Evolutionary conservation across 1,140 invertebrate genomes (phyloP), one percentile per base, ranked within the genome.

Genomic region (Sminthurides bifidus): DNA sequence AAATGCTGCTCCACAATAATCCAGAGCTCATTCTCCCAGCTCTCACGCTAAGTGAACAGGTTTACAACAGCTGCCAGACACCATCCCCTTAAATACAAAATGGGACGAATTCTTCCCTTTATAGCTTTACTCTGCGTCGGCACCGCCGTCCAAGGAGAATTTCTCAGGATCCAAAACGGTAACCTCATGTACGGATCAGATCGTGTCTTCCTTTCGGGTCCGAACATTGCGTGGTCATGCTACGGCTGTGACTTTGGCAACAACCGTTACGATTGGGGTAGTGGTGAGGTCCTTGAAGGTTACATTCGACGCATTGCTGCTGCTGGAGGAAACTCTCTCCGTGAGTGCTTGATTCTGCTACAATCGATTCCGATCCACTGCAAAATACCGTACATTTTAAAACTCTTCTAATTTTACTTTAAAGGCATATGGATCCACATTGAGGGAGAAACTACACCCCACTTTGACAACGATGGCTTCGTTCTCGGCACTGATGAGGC

Each of bases 371-470:
- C n/a, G n/a, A n/a, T n/a, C n/a, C n/a, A n/a, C n/a, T n/a, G n/a
- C n/a, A n/a, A n/a, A n/a, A n/a, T n/a, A n/a, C n/a, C n/a, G n/a
- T n/a, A n/a, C n/a, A n/a, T n/a, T n/a, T n/a, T n/a, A 49, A 12
- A 5, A 37, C 19, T 35, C 15, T 8, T 5, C 17, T 19, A 31
- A 50, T 17, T 50, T 14, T 17, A 19, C 15, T 14, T 38, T 24
- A 21, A 21, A 74, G 73, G 73, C 23, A 65, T 71, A 2, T 74
- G 73, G 73, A 33, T 73, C 6, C 73, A 74, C 58, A 68, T 73
- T 8, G 71, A 73, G 44, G 73, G 71, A 3, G 61, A 68, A 26
- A 68, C 65, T 26, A 70, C 70, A 1, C 66, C 66, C 3, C 38
- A 57, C 19, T 67, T 60, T 35, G 56, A 67, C 43, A 17, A 27